phyloP scores from a whole-genome alignment of 1,140 invertebrate species.

The Drosophila santomea region DNA sequence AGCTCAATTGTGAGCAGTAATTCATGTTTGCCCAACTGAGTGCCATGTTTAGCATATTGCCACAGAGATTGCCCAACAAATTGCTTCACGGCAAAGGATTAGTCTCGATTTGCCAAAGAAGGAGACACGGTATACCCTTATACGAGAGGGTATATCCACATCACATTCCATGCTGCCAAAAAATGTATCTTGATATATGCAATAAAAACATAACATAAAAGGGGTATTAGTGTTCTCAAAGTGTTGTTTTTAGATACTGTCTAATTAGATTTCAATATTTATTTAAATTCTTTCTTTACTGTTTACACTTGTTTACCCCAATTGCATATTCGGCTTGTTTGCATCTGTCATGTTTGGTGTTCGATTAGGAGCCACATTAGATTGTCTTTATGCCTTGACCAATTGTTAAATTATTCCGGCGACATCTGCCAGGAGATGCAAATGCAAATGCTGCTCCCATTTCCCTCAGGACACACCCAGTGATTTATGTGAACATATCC shows the following conservation, averaged over 20 bases:
- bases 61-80: constrained; percentile 39
- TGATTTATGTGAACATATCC: constrained; percentile 62
- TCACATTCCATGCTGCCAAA: too few species aligned
- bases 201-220: too few species aligned
- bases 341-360: constrained; percentile 5
- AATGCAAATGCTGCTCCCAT: constrained; percentile 28
- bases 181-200: too few species aligned
- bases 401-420: constrained; percentile 54
- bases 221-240: too few species aligned
- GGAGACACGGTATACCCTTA: not conserved
- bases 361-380: constrained; percentile 40
- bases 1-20: not conserved
- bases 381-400: constrained; percentile 45
- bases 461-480: constrained; percentile 7
- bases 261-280: too few species aligned
- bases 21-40: constrained; percentile 45
- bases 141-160: not conserved
- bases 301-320: not conserved
- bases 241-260: too few species aligned
- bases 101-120: constrained; percentile 8
- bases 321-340: not conserved
- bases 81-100: constrained; percentile 33
- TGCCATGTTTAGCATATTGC: constrained; percentile 49
- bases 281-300: not conserved
- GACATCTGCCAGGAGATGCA: constrained; percentile 50